These are phyloP conservation scores for Macrochelys suwanniensis DNA, from an alignment of 2,797 vertebrate genomes.

Conservation along the genomic window DNA sequence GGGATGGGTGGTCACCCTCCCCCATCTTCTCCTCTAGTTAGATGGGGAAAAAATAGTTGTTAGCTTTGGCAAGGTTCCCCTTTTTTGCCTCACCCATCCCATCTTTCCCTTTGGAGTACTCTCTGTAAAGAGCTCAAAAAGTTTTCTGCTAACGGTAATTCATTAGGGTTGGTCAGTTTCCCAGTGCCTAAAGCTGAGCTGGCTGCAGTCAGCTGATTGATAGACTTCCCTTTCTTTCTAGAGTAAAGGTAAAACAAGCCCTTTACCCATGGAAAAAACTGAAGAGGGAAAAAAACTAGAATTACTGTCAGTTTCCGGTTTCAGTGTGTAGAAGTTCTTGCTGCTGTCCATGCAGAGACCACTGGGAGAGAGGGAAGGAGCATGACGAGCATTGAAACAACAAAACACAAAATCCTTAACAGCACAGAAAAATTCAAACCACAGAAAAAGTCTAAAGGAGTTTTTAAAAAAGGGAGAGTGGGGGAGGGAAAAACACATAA, in stretches of 20 bases:
- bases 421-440: background rate
- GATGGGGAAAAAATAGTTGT: background rate
- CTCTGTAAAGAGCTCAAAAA: background rate
- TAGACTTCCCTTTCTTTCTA: background rate
- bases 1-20: no score
- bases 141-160: background rate
- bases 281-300: accelerated
- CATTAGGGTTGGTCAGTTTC: background rate
- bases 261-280: background rate
- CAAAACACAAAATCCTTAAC: background rate
- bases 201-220: background rate
- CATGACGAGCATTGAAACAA: background rate
- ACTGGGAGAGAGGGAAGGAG: background rate
- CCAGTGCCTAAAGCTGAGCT: background rate
- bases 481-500: background rate
- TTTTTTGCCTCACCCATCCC: background rate
- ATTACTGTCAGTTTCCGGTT: background rate
- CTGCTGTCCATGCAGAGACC: background rate
- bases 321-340: background rate
- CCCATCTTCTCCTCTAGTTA: no score
- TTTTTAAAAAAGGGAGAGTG: background rate
- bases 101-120: background rate
- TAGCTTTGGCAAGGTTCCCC: background rate
- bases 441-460: background rate
- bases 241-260: accelerated